Base-by-base conservation (phyloP, 2,113 vertebrate genomes). In the Electrona antarctica region DNA sequence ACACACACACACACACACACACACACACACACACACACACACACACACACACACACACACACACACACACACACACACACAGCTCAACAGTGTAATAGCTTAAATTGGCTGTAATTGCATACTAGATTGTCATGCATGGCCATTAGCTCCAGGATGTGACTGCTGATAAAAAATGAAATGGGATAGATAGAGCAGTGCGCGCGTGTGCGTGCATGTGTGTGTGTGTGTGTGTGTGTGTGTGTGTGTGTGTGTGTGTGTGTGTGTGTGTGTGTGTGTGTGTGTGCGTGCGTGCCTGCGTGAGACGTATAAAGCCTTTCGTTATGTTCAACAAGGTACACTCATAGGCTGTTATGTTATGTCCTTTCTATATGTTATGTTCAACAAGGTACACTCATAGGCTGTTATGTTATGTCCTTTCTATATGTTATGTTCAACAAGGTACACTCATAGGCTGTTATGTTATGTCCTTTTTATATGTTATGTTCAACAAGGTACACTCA, bases 81-180 rank as follows among this genome's bases (percentile, higher is more conserved):
- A 80, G 60, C 65, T 60, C 81, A 74, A 80, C 82, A 76, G 71
- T 79, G 55, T 89, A 85, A 87, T 87, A 58, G 83, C 77, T 89
- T 85, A 74, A 85, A 87, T 86, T 89, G 73, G 80, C 78, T 73
- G 74, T 69, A 89, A 87, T 89, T 89, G 77, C 65, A 49, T 73
- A 66, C 45, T n/a, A 55, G 64, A 74, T 69, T 72, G 33, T 47
- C 3, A 61, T 48, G 46, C 3, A 61, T 48, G 46, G 60, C 83
- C 69, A 76, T 79, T 69, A 77, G 73, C 52, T 69, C 52, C 85
- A 81, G 85, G 88, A 89, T 80, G 79, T 82, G 69, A 57, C 56
- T 50, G 74, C 72, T 78, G 88, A 89, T 87, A 87, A 82, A 70
- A 41, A 65, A 41, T 41, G 1, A 41, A 77, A 60, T 82, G 49